phyloP scores from a whole-genome alignment of 2,888 invertebrate species.

The Adela reaumurella region DNA sequence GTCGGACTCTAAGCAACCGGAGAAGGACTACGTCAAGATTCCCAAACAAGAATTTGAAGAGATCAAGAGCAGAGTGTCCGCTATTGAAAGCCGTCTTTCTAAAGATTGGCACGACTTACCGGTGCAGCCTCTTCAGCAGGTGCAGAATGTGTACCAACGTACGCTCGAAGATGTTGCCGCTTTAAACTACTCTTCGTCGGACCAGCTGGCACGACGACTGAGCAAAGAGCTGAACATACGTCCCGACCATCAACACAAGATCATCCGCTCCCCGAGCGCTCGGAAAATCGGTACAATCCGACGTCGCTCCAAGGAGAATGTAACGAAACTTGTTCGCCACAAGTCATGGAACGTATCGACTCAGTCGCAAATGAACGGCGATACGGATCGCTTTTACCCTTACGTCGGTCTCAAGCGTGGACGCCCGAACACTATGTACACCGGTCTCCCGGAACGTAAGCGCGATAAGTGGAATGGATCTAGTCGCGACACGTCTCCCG shows the following conservation, averaged over 20 bases:
- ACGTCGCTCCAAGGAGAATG: conserved; percentile 65
- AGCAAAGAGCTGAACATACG: conserved; percentile 73
- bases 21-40: conserved; percentile 65
- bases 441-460: conserved; percentile 22
- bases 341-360: conserved; percentile 63
- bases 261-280: conserved; percentile 77
- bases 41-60: conserved; percentile 75
- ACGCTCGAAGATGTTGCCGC: conserved; percentile 67
- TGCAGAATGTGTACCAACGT: conserved; percentile 70
- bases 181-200: conserved; percentile 60
- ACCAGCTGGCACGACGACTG: conserved; percentile 66
- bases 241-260: conserved; percentile 63
- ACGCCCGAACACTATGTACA: conserved; percentile 40
- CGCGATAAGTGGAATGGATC: neutral
- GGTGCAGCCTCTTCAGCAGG: conserved; percentile 57
- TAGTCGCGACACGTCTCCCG: neutral
- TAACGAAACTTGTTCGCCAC: conserved; percentile 54
- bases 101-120: conserved; percentile 60
- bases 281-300: conserved; percentile 75
- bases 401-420: conserved; percentile 51
- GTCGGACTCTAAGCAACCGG: conserved; percentile 34
- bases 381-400: conserved; percentile 46
- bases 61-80: conserved; percentile 70
- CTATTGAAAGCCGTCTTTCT: conserved; percentile 67
- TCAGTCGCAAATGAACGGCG: conserved; percentile 36